Base-by-base conservation (phyloP, 2,888 invertebrate genomes). In the Phytoseiulus persimilis region DNA sequence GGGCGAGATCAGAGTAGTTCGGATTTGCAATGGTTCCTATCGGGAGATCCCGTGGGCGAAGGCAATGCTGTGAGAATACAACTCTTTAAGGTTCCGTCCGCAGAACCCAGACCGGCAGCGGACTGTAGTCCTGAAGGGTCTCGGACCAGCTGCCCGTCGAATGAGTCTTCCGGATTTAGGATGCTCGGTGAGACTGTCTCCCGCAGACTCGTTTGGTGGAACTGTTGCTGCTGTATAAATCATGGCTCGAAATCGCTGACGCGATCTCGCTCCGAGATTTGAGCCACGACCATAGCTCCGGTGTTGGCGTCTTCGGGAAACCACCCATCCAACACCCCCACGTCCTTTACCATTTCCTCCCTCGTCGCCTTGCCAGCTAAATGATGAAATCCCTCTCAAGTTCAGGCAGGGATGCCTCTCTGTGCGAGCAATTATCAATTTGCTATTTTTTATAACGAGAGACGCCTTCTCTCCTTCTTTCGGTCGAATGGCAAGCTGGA, bases 401-500 rank as follows among this genome's bases (percentile, higher is more conserved):
- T 65, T 65, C 65, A 65, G 65, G 65, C 65, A 65, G 65, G 14
- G 65, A 65, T 65, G 65, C 65, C 28, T 65, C 65, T 23, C 65
- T 65, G 65, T 65, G 65, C 65, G 87, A 33, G 87, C 87, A 87
- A 87, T 87, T 87, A 87, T 87, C 87, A 87, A 87, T 87, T 87
- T 87, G 87, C 87, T 87, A 87, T 87, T 87, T 87, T 87, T 87
- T 87, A 87, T 87, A 23, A 45, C 9, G 87, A 33, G 87, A 39
- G n/a, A 45, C 33, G 33, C 87, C 39, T 45, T 32, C 6, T 87
- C 87, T n/a, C 28, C 28, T 28, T 18, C 28, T 28, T 18, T n/a
- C 32, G 33, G 33, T 87, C 87, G 32, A 1, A 28, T 0, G 33
- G n/a, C n/a, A 87, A n/a, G 87, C 87, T 39, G 39, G 39, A 39